These are phyloP conservation scores for Pygoscelis antarcticus DNA, from an alignment of 2,113 vertebrate genomes.

Conservation along the genomic window DNA sequence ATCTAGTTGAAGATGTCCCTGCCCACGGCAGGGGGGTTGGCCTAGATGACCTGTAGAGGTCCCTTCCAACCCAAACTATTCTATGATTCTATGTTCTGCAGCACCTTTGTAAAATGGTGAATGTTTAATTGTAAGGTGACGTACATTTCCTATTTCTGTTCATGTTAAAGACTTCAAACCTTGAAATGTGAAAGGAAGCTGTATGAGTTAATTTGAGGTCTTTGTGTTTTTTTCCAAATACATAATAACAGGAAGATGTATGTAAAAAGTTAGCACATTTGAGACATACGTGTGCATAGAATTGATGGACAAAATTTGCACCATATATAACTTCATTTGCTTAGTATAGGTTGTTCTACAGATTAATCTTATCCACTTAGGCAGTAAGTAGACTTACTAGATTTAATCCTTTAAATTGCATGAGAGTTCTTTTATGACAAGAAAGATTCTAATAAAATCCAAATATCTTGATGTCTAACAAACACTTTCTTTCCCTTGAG, in stretches of 20 bases:
- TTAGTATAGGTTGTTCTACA: not conserved
- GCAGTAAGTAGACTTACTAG: not conserved
- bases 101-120: not conserved
- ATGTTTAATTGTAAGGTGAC: not conserved
- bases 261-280: not conserved
- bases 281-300: not conserved
- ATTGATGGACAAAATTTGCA: not conserved
- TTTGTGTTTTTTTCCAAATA: not conserved
- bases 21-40: too few species aligned
- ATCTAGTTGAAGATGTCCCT: too few species aligned
- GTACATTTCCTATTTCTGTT: not conserved
- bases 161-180: not conserved
- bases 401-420: not conserved
- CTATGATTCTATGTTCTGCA: not conserved
- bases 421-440: not conserved
- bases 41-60: too few species aligned
- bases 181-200: not conserved
- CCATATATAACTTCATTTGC: not conserved
- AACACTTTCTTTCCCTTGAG: not conserved
- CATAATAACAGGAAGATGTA: not conserved
- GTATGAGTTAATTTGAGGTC: not conserved
- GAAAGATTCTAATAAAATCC: not conserved
- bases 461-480: not conserved
- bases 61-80: too few species aligned
- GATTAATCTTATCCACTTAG: not conserved